Evolutionary conservation across 2,797 vertebrate genomes (phyloP), one percentile per base, ranked within the genome.

Genomic region (Rhynchonycteris naso): DNA sequence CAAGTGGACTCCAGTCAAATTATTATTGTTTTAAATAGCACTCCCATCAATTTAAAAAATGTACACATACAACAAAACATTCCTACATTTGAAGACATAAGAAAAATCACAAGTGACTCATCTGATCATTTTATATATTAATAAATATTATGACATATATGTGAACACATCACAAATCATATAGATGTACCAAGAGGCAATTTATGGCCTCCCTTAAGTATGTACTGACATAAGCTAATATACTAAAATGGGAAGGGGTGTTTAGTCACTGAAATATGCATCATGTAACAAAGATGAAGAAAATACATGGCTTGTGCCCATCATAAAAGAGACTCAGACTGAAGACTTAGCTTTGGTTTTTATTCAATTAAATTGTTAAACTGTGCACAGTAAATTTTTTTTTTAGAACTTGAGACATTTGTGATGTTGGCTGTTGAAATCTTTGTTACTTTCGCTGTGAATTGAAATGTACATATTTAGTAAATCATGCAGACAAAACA

Each of bases 391-490:
- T 97, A 97, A 97, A 43, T 43, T 91, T 96, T 96, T 94, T 94
- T 97, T 97, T 97, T 97, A 97, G 97, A 97, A 97, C 91, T 97
- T 97, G 97, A 97, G 95, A 97, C 97, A 97, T 97, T 97, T 97
- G 97, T 97, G 97, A 97, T 97, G 97, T 97, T 97, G 97, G 97
- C 97, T 97, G 97, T 97, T 97, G 95, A 97, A 97, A 97, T 97
- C 96, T 97, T 97, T 97, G 97, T 97, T 97, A 97, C 95, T 97
- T 97, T 97, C 96, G 96, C 97, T 97, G 97, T 97, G 97, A 97
- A 97, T 94, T 97, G 97, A 97, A 97, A 97, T 97, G 97, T 97
- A 97, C 97, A 97, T 97, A 97, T 97, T 97, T 97, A 97, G 97
- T 97, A 97, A 97, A 97, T 97, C 97, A 97, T 97, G 96, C 96